Evolutionary conservation across 2,113 vertebrate genomes (phyloP), one percentile per base, ranked within the genome.

Genomic region (Phyllopteryx taeniolatus): DNA sequence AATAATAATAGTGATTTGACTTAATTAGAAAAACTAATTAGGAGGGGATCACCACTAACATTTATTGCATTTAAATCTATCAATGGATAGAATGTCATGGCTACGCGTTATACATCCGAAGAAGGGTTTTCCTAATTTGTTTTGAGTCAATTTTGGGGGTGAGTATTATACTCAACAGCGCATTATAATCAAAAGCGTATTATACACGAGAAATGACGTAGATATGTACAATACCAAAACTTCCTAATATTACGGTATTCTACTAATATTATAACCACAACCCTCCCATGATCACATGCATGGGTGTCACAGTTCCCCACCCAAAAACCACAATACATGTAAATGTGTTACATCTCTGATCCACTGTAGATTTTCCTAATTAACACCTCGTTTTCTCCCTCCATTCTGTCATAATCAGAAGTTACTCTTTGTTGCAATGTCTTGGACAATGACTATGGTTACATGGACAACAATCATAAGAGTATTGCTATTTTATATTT

Each of bases 251-350:
- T 27, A 47, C 86, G 79, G 83, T 84, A 85, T 82, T 84, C 79
- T 80, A 51, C n/a, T 76, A 43, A 74, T 73, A 69, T 62, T 74
- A 54, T 61, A 84, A 76, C 70, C 83, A 81, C 68, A 80, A 75
- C 46, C 47, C 77, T 82, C 70, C 74, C 82, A 86, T 79, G 67
- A 82, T 65, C 72, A 42, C 77, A 74, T 43, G 71, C 69, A 86
- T 83, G 77, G 84, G 79, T 81, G 76, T 90, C 82, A 89, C 85
- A 73, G 74, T 74, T 78, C 64, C 76, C 75, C 84, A 80, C 82
- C 85, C 88, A 80, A 27, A 27, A 27, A 27, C 85, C 79, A 83
- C 68, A 67, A 47, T 63, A 42, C 31, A 70, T 72, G 39, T 57
- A 78, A 17, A 54, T 22, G 43, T 74, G 39, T 68, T 65, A 68